Percentiles rank a stretch among this genome's conserved stretches.
These are phyloP conservation scores for Mycteria americana DNA, from an alignment of 2,797 vertebrate species.

Conservation along the genomic window DNA sequence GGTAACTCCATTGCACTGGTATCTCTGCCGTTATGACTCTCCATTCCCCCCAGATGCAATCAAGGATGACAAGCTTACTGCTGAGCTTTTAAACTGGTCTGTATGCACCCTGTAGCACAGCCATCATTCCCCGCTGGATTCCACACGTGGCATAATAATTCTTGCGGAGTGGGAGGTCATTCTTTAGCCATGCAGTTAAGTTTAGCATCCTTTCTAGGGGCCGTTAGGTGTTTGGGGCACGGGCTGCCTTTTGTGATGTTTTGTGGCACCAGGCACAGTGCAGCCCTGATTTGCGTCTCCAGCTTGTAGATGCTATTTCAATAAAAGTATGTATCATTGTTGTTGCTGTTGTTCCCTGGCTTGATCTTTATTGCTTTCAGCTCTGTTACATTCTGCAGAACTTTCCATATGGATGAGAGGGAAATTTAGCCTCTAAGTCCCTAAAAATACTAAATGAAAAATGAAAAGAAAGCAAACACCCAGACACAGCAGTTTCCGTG, in stretches of 20 bases:
- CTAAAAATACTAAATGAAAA: neutral
- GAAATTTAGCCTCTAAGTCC: neutral
- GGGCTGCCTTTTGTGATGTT: neutral
- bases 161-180: neutral
- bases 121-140: neutral
- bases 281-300: neutral
- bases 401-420: neutral
- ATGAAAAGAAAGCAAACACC: neutral
- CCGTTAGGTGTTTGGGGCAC: neutral
- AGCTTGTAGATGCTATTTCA: neutral
- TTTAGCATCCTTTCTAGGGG: neutral
- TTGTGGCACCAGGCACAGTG: neutral
- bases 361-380: neutral
- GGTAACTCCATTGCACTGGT: neutral
- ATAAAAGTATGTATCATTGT: neutral
- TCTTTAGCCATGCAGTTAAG: neutral
- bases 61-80: neutral
- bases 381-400: neutral
- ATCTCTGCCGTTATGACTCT: neutral
- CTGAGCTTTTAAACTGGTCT: neutral
- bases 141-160: neutral
- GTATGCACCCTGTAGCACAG: neutral
- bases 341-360: neutral
- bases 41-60: neutral
- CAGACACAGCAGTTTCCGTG: neutral